phyloP scores from a whole-genome alignment of 2,113 vertebrate species.

The Apeltes quadracus region DNA sequence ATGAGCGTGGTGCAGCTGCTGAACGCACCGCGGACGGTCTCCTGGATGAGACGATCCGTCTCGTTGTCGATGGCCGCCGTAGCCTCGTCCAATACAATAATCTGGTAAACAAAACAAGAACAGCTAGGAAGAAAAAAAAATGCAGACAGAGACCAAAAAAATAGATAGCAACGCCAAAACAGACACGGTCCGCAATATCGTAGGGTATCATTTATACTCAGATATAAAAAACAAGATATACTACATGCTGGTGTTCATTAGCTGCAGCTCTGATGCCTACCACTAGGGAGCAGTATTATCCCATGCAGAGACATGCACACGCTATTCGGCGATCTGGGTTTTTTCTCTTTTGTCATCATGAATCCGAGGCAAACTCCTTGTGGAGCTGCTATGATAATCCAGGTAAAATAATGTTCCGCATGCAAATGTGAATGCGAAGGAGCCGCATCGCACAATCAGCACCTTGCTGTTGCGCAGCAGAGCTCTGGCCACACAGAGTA shows the following conservation, averaged over 20 bases:
- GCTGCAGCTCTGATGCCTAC: background rate
- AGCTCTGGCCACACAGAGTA: slow-evolving; percentile 84
- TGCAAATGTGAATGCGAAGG: slow-evolving; percentile 35
- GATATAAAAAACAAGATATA: background rate
- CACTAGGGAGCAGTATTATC: slow-evolving; percentile 75
- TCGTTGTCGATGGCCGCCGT: slow-evolving; percentile 95
- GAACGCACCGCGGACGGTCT: slow-evolving; percentile 91
- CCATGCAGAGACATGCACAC: slow-evolving; percentile 26
- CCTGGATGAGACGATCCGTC: slow-evolving; percentile 92
- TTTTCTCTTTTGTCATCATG: slow-evolving; percentile 1
- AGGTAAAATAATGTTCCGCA: slow-evolving; percentile 14
- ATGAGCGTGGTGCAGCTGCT: slow-evolving; percentile 93
- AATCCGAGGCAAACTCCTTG: slow-evolving; percentile 12
- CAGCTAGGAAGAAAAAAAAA: background rate
- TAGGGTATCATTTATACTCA: background rate
- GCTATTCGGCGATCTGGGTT: background rate
- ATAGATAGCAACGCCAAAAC: background rate
- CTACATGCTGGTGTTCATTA: background rate
- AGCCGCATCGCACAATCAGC: slow-evolving; percentile 34
- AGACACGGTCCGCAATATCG: background rate
- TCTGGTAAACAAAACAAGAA: slow-evolving; percentile 72
- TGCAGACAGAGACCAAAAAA: background rate
- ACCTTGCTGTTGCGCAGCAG: slow-evolving; percentile 86
- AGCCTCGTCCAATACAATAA: slow-evolving; percentile 94
- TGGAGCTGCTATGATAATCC: slow-evolving; percentile 15